phyloP scores from a whole-genome alignment of 2,113 vertebrate species.

The Equus przewalskii region DNA sequence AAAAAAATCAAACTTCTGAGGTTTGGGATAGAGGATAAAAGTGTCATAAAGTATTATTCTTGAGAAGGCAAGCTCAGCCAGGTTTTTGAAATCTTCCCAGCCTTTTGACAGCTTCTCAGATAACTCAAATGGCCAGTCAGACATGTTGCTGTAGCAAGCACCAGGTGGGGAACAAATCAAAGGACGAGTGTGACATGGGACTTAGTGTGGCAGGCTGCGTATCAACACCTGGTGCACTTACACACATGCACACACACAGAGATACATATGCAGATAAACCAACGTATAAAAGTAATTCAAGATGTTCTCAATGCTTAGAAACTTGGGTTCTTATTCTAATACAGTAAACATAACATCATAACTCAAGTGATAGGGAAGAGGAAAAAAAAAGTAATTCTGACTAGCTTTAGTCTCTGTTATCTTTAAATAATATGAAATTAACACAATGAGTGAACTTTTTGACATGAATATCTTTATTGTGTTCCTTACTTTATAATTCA shows the following conservation, averaged over 20 bases:
- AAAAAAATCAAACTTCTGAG: conserved; percentile 78
- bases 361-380: background rate
- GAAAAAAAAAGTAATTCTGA: background rate
- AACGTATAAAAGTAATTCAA: background rate
- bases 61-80: conserved; percentile 84
- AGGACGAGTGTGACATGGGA: conserved; percentile 79
- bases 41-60: conserved; percentile 85
- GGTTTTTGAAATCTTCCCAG: conserved; percentile 86
- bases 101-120: conserved; percentile 89
- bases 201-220: conserved; percentile 77
- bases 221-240: conserved; percentile 78
- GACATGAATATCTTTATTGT: background rate
- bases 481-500: background rate
- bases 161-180: conserved; percentile 88
- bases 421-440: conserved; percentile 47
- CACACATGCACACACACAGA: background rate
- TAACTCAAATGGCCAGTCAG: conserved; percentile 85
- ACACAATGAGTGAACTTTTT: background rate
- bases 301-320: conserved; percentile 24
- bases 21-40: conserved; percentile 83
- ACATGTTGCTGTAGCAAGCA: conserved; percentile 79
- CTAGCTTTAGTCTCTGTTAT: conserved; percentile 24
- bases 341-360: background rate
- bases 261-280: background rate
- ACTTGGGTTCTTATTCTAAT: conserved; percentile 34